Base-by-base conservation (phyloP, 2,888 invertebrate genomes). In the Cheilosia soror region DNA sequence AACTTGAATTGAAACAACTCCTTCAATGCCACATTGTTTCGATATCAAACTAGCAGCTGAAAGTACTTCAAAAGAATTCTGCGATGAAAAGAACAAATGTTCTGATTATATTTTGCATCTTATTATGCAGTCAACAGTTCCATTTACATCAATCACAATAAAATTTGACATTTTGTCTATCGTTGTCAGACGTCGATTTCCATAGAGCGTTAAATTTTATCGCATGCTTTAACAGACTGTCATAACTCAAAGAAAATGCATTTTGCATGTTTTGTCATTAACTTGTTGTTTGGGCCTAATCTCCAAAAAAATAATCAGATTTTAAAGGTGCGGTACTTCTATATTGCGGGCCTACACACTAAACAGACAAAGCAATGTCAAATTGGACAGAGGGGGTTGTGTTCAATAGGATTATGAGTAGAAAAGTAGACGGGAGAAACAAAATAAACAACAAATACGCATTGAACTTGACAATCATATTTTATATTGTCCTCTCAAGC, bases 381-480 rank as follows among this genome's bases (percentile, higher is more conserved):
- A 29, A 33, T 0, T 7, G 7, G 4, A 13, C 4, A 42, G 40
- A 37, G 40, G 3, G 55, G 60, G 33, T 27, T 11, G 66, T 29
- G 20, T 40, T 40, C 37, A 40, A 51, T 42, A 27, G 60, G 33
- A 60, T 51, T 47, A 37, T 33, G 33, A 42, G 15, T 47, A 31
- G 53, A 33, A 37, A 47, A 47, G 2, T 42, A 5, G 42, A 42
- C 13, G 42, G 0, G 5, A 37, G 5, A 42, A 42, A 53, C 33
- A 42, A 47, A 31, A 63, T 6, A 27, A 42, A 25, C 40, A 25
- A 73, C 73, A 62, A 73, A 73, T 27, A 63, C n/a, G n/a, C 55
- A 44, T 63, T 75, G 65, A 75, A 75, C 75, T 63, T 65, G 75
- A 75, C 76, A 68, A 51, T 76, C 68, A 37, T 68, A 66, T 76